Evolutionary conservation across 2,888 invertebrate genomes (phyloP).

Genomic region (Agrypnus murinus): DNA sequence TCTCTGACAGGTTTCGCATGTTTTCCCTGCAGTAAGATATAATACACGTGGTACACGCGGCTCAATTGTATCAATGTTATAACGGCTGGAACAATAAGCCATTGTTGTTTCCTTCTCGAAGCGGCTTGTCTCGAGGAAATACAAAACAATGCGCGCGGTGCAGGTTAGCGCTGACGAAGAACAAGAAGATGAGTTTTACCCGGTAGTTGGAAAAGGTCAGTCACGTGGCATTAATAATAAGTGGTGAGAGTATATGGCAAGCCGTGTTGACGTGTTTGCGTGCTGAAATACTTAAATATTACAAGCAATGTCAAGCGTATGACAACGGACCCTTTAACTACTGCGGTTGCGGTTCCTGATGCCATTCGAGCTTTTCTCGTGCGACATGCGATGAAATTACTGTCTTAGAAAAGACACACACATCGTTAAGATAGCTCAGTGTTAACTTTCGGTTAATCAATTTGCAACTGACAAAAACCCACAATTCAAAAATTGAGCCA

Average conservation of each 20-base stretch:
- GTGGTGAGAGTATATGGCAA: slow-evolving; percentile 44
- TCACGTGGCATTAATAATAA: slow-evolving; percentile 49
- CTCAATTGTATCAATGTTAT: slow-evolving; percentile 52
- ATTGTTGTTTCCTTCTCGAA: slow-evolving; percentile 48
- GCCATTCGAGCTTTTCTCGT: slow-evolving; percentile 28
- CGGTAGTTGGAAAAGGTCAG: slow-evolving; percentile 49
- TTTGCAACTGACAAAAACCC: slow-evolving; percentile 9
- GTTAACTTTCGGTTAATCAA: slow-evolving; percentile 31
- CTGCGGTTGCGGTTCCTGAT: slow-evolving; percentile 49
- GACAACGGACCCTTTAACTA: slow-evolving; percentile 44
- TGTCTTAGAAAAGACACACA: slow-evolving; percentile 12
- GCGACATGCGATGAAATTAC: slow-evolving; percentile 38
- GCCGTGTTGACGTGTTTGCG: slow-evolving; percentile 48
- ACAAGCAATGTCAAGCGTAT: slow-evolving; percentile 49
- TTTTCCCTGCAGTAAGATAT: slow-evolving; percentile 50
- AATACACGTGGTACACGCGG: slow-evolving; percentile 51
- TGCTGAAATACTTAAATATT: slow-evolving; percentile 49
- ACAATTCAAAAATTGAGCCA: slow-evolving; percentile 5
- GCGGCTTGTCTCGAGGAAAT: slow-evolving; percentile 38
- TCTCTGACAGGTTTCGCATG: slow-evolving; percentile 53
- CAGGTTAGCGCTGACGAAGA: slow-evolving; percentile 35
- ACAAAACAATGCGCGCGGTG: slow-evolving; percentile 35
- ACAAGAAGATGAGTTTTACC: slow-evolving; percentile 42
- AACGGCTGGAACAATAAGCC: slow-evolving; percentile 49
- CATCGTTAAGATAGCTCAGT: too few species aligned